Conservation (phyloP, 2,113 vertebrate genomes). For the Myrmecophaga tridactyla region DNA sequence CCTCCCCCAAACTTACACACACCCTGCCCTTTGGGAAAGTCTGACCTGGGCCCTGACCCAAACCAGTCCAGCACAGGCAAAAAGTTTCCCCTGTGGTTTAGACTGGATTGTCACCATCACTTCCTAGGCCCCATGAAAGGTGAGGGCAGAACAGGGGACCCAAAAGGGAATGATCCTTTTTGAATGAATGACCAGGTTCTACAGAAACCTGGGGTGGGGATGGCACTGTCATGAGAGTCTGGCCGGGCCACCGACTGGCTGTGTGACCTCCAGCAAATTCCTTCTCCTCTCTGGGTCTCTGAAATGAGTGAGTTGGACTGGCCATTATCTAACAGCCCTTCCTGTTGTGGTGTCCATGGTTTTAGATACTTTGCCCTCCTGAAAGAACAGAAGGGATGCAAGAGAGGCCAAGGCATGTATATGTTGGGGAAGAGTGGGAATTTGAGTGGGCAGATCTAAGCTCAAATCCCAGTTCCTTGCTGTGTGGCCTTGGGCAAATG, state of each 20-base stretch:
- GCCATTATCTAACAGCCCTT: no score
- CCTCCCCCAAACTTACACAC: not conserved
- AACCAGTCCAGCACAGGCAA: constrained; percentile 25
- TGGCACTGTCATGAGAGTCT: not conserved
- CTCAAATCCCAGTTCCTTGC: not conserved
- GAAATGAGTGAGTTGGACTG: not conserved
- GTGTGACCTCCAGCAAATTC: not conserved
- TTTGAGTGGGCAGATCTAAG: not conserved
- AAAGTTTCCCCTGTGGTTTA: constrained; percentile 60
- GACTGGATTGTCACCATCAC: not conserved
- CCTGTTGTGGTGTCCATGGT: not conserved
- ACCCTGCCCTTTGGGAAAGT: not conserved
- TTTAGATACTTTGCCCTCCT: not conserved
- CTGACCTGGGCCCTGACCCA: constrained; percentile 17
- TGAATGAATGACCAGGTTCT: no score
- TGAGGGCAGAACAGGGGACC: not conserved
- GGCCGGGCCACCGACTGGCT: not conserved
- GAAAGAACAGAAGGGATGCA: no score
- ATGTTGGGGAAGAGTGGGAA: not conserved
- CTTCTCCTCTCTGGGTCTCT: not conserved
- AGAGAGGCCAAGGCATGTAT: not conserved
- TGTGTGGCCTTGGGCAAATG: not conserved
- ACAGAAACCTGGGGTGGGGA: not conserved
- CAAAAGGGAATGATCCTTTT: not conserved
- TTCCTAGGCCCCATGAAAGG: constrained; percentile 30